These are phyloP conservation scores for Ophonus ardosiacus DNA, from an alignment of 2,888 invertebrate genomes.

Conservation along the genomic window DNA sequence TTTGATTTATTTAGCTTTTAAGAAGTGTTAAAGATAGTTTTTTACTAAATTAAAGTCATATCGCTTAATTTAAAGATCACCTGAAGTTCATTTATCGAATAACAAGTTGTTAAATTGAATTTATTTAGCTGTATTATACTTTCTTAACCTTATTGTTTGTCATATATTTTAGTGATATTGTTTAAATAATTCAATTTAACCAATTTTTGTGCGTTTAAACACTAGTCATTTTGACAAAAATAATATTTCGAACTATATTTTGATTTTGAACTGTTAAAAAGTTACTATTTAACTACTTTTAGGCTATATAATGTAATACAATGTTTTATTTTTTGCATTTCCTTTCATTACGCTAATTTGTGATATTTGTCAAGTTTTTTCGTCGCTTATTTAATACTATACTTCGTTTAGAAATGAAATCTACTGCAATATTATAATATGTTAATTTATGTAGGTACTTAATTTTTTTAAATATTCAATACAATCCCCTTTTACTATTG, in stretches of 20 bases:
- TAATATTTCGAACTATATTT: slow-evolving; percentile 66
- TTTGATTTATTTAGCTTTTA: slow-evolving; percentile 26
- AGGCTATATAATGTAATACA: too few relatives aligned
- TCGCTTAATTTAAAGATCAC: slow-evolving; percentile 55
- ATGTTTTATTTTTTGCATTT: too few relatives aligned
- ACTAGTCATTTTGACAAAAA: slow-evolving; percentile 73
- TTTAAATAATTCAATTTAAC: slow-evolving; percentile 35
- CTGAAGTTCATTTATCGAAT: slow-evolving; percentile 58
- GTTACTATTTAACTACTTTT: too few relatives aligned
- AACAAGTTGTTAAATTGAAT: slow-evolving; percentile 53
- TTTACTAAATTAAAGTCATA: slow-evolving; percentile 34
- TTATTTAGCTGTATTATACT: slow-evolving; percentile 53
- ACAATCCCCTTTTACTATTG: too few relatives aligned
- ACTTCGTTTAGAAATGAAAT: too few relatives aligned
- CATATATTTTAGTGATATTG: slow-evolving; percentile 58
- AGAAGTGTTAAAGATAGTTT: slow-evolving; percentile 10
- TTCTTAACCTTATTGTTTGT: slow-evolving; percentile 46
- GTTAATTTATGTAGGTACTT: too few relatives aligned
- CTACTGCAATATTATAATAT: too few relatives aligned
- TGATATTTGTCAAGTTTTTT: too few relatives aligned
- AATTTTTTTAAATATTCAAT: too few relatives aligned
- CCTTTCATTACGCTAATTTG: too few relatives aligned
- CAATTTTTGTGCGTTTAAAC: slow-evolving; percentile 56
- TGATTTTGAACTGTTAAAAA: too few relatives aligned
- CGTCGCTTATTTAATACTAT: too few relatives aligned